Conservation (phyloP, 1,140 invertebrate species). For the Calliphora vicina region DNA sequence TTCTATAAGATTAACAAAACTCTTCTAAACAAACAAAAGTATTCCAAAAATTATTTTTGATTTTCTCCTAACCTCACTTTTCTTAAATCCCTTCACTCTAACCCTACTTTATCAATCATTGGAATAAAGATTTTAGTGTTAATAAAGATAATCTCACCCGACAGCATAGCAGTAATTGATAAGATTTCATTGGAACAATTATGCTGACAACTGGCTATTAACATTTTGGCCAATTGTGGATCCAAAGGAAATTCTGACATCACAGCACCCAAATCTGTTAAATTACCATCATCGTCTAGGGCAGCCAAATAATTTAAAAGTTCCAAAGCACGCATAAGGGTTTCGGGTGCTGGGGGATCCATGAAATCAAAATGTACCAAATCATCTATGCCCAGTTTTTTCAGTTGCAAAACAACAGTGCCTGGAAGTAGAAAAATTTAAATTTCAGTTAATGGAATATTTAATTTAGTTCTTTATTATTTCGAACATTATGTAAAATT, state of each 20-base stretch:
- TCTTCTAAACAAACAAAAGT: too few relatives aligned
- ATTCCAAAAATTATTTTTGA: too few relatives aligned
- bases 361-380: conserved; percentile 99
- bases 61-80: too few relatives aligned
- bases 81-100: too few relatives aligned
- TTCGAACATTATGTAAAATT: too few relatives aligned
- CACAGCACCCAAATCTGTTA: conserved; percentile 95
- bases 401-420: conserved; percentile 96
- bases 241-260: conserved; percentile 99
- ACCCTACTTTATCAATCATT: too few relatives aligned
- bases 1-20: too few relatives aligned
- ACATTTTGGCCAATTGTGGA: conserved; percentile 98
- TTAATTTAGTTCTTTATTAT: too few relatives aligned
- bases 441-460: too few relatives aligned
- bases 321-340: conserved; percentile 98
- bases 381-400: conserved; percentile 99
- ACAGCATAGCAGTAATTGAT: conserved; percentile 98
- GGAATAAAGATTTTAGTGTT: too few relatives aligned
- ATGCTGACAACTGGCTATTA: conserved; percentile 95
- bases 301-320: conserved; percentile 94
- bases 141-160: conserved; percentile 74
- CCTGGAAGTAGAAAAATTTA: conserved; percentile 43
- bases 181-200: conserved; percentile 99
- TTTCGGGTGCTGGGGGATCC: conserved; percentile 99
- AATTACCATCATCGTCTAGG: conserved; percentile 92